Conservation (phyloP, 2,113 vertebrate genomes). For the Rhizomys pruinosus region DNA sequence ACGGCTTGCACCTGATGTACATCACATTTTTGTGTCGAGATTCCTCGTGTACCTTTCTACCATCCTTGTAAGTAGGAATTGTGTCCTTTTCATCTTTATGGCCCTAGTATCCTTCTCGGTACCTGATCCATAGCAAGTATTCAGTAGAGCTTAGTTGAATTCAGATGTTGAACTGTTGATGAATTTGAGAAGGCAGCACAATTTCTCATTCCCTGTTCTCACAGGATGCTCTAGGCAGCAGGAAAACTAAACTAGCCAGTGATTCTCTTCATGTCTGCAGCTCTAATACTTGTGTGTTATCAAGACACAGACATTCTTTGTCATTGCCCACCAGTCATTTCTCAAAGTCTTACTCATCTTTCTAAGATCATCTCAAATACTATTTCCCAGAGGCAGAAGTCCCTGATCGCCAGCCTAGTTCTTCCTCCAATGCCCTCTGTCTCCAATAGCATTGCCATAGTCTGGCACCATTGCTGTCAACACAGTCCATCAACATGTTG, state of each 20-base stretch:
- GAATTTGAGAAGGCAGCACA: not conserved
- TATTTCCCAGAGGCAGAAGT: not conserved
- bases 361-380: not conserved
- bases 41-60: not conserved
- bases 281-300: not conserved
- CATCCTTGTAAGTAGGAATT: not conserved
- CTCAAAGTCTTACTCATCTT: not conserved
- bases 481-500: not conserved
- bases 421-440: not conserved
- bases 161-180: slow-evolving; percentile 18
- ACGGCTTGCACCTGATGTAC: not conserved
- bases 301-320: not conserved
- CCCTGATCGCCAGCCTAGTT: not conserved
- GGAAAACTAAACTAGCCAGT: not conserved
- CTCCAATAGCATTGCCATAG: not conserved
- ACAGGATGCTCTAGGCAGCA: not conserved
- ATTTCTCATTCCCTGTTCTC: not conserved
- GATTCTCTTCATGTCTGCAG: not conserved
- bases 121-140: not conserved
- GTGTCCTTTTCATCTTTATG: not conserved
- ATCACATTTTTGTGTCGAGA: not conserved
- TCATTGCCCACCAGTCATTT: not conserved
- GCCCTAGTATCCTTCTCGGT: not conserved
- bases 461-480: not conserved
- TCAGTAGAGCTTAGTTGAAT: not conserved